Percentiles rank a stretch among this genome's conserved stretches.
Conservation (phyloP, 2,888 invertebrate species). For the Ichneumon xanthorius region DNA sequence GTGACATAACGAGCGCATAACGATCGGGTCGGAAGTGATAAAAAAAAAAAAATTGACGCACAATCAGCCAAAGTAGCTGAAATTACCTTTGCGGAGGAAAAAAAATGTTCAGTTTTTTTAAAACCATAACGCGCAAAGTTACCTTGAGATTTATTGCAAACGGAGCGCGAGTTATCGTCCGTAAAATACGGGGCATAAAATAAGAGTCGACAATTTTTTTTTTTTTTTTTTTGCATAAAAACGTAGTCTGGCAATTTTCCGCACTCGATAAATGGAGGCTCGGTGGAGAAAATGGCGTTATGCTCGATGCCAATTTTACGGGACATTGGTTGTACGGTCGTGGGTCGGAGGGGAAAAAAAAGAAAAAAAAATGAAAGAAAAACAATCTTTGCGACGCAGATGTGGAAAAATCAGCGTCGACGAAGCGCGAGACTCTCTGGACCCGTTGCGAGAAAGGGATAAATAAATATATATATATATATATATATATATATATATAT, state of each 20-base stretch:
- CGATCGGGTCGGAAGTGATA: too few relatives aligned
- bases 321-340: neutral
- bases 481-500: neutral
- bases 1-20: too few relatives aligned
- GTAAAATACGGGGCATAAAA: neutral
- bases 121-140: neutral
- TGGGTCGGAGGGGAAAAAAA: neutral
- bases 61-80: too few relatives aligned
- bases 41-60: too few relatives aligned
- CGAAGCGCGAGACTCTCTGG: neutral
- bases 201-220: neutral
- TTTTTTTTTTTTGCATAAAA: neutral
- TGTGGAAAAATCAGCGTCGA: neutral
- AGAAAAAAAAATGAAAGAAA: too few relatives aligned
- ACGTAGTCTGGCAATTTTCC: neutral
- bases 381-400: neutral
- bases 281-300: neutral
- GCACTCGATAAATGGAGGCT: neutral
- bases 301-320: constrained; percentile 18
- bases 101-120: too few relatives aligned
- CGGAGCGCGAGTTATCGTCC: neutral
- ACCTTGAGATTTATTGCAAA: neutral
- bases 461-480: too few relatives aligned
- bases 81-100: too few relatives aligned
- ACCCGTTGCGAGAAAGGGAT: neutral